These are phyloP conservation scores for Apoda limacodes DNA, from an alignment of 2,888 invertebrate genomes.

Conservation along the genomic window DNA sequence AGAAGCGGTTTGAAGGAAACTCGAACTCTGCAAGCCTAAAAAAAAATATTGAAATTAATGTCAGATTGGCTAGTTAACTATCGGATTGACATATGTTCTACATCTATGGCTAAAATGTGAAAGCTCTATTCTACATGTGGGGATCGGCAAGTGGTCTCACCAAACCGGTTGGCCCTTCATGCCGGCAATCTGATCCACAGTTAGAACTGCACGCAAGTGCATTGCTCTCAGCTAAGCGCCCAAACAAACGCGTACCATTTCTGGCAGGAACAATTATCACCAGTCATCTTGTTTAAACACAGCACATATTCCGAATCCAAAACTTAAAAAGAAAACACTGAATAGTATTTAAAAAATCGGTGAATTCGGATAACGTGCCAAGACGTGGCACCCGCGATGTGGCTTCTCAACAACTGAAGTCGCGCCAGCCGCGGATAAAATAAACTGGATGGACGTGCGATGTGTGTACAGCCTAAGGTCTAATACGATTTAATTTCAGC, in stretches of 20 bases:
- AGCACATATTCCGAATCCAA: slow-evolving; percentile 45
- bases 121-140: slow-evolving; percentile 33
- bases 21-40: no score
- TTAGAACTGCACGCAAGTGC: slow-evolving; percentile 47
- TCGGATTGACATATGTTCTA: slow-evolving; percentile 3
- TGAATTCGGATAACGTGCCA: slow-evolving; percentile 15
- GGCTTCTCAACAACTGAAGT: slow-evolving; percentile 39
- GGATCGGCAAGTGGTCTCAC: slow-evolving; percentile 51
- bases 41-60: no score
- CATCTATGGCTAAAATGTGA: slow-evolving; percentile 14
- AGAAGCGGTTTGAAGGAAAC: no score
- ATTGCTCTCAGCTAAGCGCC: slow-evolving; percentile 48
- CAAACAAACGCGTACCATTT: slow-evolving; percentile 49
- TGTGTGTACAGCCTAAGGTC: slow-evolving; percentile 34
- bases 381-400: slow-evolving; percentile 31
- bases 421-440: slow-evolving; percentile 30
- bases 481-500: slow-evolving; percentile 24
- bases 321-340: slow-evolving; percentile 24
- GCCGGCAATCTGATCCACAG: slow-evolving; percentile 37
- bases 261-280: slow-evolving; percentile 47
- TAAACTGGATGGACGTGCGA: slow-evolving; percentile 44
- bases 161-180: slow-evolving; percentile 69
- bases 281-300: slow-evolving; percentile 55
- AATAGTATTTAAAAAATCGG: slow-evolving; percentile 3
- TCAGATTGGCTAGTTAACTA: no score